phyloP scores from a whole-genome alignment of 2,113 vertebrate genomes.

The Heterocephalus glaber region DNA sequence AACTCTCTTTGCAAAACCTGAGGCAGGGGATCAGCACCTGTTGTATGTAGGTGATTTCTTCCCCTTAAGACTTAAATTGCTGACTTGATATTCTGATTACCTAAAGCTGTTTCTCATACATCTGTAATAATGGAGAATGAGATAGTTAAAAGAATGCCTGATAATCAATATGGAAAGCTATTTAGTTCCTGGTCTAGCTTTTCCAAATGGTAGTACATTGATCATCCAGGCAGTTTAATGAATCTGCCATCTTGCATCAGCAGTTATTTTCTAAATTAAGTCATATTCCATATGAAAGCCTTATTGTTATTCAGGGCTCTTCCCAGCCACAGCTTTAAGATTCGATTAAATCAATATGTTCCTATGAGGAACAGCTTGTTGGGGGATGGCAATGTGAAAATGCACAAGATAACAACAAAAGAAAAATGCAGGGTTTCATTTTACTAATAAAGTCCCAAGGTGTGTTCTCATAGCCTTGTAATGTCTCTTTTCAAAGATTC shows the following conservation, averaged over 20 bases:
- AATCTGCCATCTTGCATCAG: slow-evolving; percentile 80
- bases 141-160: slow-evolving; percentile 59
- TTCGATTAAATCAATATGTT: slow-evolving; percentile 82
- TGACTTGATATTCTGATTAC: slow-evolving; percentile 66
- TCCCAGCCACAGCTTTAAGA: slow-evolving; percentile 77
- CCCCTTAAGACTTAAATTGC: not conserved
- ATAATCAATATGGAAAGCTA: slow-evolving; percentile 66
- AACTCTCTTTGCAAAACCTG: not conserved
- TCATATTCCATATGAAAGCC: slow-evolving; percentile 76
- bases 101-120: slow-evolving; percentile 62
- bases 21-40: slow-evolving; percentile 10
- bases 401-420: not conserved
- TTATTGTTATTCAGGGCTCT: slow-evolving; percentile 82
- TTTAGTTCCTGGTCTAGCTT: slow-evolving; percentile 56
- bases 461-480: not conserved
- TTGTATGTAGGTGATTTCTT: not conserved
- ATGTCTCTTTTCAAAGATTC: slow-evolving; percentile 8
- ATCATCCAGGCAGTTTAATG: slow-evolving; percentile 81
- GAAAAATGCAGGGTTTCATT: slow-evolving; percentile 19
- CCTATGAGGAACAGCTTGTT: slow-evolving; percentile 77
- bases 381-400: slow-evolving; percentile 73
- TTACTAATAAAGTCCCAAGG: slow-evolving; percentile 48
- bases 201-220: slow-evolving; percentile 71
- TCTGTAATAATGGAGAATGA: slow-evolving; percentile 62
- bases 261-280: slow-evolving; percentile 82